These are phyloP conservation scores for Oreocharis arfaki DNA, from an alignment of 2,113 vertebrate species.

Conservation along the genomic window DNA sequence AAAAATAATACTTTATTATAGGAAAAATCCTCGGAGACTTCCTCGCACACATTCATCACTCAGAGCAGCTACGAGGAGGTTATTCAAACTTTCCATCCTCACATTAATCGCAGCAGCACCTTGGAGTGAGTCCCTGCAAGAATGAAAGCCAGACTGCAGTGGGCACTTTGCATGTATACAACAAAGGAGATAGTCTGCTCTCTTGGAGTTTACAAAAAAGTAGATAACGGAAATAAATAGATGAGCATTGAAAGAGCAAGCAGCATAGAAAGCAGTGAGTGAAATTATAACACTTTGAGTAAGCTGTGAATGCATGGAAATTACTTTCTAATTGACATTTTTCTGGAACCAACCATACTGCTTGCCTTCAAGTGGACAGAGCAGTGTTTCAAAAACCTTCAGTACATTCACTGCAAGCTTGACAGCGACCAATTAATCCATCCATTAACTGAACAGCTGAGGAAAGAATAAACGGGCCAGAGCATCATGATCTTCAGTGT, in stretches of 20 bases:
- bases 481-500: neutral
- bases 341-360: neutral
- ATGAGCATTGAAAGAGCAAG: neutral
- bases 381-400: neutral
- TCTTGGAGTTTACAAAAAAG: neutral
- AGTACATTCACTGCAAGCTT: neutral
- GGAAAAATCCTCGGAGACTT: neutral
- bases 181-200: neutral
- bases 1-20: constrained; percentile 26
- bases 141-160: neutral
- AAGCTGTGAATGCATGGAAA: neutral
- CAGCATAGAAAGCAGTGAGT: neutral
- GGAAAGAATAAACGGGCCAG: neutral
- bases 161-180: neutral
- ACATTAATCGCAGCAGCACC: neutral
- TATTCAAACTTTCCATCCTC: constrained; percentile 33
- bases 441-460: neutral
- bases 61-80: neutral
- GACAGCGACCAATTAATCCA: constrained; percentile 12
- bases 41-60: neutral
- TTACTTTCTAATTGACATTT: neutral
- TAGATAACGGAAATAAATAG: neutral
- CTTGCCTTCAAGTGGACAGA: neutral
- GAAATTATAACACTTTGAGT: neutral
- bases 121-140: neutral